These are phyloP conservation scores for Crocidura indochinensis DNA, from an alignment of 2,797 vertebrate genomes.

Conservation along the genomic window DNA sequence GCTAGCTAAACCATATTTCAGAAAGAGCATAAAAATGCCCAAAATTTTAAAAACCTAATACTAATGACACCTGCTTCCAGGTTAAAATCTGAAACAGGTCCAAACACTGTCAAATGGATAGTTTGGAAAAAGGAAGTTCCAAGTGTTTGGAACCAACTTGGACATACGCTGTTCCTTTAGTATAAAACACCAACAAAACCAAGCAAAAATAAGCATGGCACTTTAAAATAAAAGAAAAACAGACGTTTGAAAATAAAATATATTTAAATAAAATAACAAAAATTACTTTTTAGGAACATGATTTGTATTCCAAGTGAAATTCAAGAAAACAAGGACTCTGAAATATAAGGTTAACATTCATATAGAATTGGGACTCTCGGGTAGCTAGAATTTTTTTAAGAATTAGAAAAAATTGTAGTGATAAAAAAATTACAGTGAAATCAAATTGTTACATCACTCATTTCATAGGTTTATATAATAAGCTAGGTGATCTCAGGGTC, in stretches of 20 bases:
- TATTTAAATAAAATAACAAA: neutral
- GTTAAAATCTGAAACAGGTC: constrained; percentile 46
- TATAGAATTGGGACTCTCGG: no score
- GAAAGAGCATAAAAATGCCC: neutral
- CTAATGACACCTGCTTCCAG: neutral
- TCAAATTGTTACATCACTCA: constrained; percentile 6
- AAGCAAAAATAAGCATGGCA: neutral
- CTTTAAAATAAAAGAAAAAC: constrained; percentile 27
- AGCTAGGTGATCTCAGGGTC: constrained; percentile 12
- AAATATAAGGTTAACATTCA: constrained; percentile 58
- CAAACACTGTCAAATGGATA: neutral
- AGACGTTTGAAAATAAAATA: constrained; percentile 13
- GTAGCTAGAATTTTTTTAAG: no score
- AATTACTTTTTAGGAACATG: no score
- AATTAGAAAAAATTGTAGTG: no score
- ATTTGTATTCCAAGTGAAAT: constrained; percentile 35
- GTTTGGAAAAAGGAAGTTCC: no score
- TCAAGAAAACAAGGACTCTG: constrained; percentile 23
- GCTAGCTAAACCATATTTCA: neutral
- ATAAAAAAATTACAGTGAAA: constrained; percentile 46
- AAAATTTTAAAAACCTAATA: constrained; percentile 35
- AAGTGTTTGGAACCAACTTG: no score
- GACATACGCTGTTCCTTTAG: no score
- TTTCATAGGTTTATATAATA: constrained; percentile 26
- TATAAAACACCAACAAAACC: neutral